Conservation (phyloP, 2,888 invertebrate species). For the Nudaria mundana region DNA sequence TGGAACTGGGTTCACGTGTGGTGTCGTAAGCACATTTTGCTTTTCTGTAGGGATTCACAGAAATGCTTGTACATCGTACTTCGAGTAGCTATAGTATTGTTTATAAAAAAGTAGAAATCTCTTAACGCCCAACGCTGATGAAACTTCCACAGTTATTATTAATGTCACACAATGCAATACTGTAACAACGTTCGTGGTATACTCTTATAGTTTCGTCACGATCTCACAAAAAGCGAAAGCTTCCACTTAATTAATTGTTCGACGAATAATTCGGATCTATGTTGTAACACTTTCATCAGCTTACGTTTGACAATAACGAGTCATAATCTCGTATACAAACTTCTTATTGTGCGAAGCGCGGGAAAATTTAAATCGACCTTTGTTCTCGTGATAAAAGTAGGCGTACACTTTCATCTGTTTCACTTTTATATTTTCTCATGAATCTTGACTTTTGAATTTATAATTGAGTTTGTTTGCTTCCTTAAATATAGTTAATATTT, state of each 20-base stretch:
- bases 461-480: conserved; percentile 9
- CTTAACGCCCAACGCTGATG: conserved; percentile 15
- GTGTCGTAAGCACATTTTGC: no score
- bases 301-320: conserved; percentile 36
- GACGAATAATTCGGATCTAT: conserved; percentile 47
- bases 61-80: no score
- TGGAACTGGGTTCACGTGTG: no score
- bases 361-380: conserved; percentile 33
- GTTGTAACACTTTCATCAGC: conserved; percentile 59
- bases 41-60: no score
- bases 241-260: conserved; percentile 54
- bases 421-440: conserved; percentile 51
- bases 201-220: conserved; percentile 36
- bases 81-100: no score
- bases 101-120: no score
- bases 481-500: conserved; percentile 1
- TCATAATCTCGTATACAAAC: conserved; percentile 30
- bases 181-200: conserved; percentile 21
- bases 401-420: conserved; percentile 53
- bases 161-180: conserved; percentile 19
- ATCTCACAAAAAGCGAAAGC: conserved; percentile 52
- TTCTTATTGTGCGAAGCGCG: conserved; percentile 26
- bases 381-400: conserved; percentile 35
- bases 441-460: conserved; percentile 17
- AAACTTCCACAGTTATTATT: conserved; percentile 33